Base-by-base conservation (phyloP, 1,140 invertebrate genomes). In the Kradibia gibbosae region DNA sequence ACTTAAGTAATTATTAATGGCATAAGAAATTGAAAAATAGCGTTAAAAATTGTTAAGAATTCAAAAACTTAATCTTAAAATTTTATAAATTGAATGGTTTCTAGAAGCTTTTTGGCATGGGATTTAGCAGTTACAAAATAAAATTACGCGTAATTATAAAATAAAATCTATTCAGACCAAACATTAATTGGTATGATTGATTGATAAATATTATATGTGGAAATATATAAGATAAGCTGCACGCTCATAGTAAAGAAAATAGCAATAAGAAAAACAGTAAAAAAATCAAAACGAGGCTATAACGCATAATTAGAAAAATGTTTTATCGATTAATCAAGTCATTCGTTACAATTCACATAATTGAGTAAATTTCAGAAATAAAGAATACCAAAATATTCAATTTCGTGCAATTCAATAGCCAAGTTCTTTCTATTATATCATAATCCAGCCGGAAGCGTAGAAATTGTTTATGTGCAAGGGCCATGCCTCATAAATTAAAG, bases 401-500 rank as follows among this genome's bases (percentile, higher is more conserved):
- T 81, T 76, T 76, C 36, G 73, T 81, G 65, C 25, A 71, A 72
- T 77, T 25, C 65, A 81, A 25, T 50, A 48, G 39, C 53, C 28
- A 81, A 25, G 72, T 17, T 48, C n/a, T 75, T 34, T 81, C 48
- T 50, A 75, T 62, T 81, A 67, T 53, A 67, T 75, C 28, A 57
- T 25, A 48, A 75, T 75, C 31, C 31, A 73, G 31, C 53, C 53
- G 28, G 39, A 81, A 75, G 42, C 53, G 60, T 48, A 74, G 71
- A 42, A 81, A 80, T 62, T 60, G 50, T 71, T 80, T 80, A 60
- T 75, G 57, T 80, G 65, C 78, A 76, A 57, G 72, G 65, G 75
- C 31, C 60, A 83, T 74, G 70, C 62, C 74, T 83, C 65, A 82
- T 83, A 83, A 83, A 83, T 82, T 82, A 83, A 81, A 80, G 71